Conservation (phyloP, 2,113 vertebrate species). For the Dermatemys mawii region DNA sequence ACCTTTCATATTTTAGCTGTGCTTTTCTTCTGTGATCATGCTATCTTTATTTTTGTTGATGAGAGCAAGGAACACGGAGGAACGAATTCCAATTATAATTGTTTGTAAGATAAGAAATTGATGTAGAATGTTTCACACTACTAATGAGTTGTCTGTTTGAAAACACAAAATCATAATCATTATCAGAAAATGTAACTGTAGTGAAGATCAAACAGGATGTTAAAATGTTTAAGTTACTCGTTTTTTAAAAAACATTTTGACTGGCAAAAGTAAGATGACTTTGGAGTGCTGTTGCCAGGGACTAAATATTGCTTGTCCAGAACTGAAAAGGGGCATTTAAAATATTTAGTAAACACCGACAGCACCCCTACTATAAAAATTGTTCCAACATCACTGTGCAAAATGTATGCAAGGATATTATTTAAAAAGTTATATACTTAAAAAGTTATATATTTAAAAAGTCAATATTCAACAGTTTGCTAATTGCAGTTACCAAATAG, state of each 20-base stretch:
- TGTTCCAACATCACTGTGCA: no score
- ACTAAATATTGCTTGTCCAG: neutral
- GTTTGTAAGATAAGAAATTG: conserved; percentile 24
- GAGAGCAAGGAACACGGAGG: neutral
- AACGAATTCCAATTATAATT: conserved; percentile 36
- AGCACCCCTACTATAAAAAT: no score
- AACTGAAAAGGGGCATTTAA: neutral
- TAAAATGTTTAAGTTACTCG: neutral
- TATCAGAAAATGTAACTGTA: conserved; percentile 39
- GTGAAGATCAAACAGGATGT: neutral
- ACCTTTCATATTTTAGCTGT: neutral
- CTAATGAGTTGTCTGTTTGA: conserved; percentile 43
- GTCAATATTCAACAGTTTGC: no score
- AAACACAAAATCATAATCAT: conserved; percentile 15
- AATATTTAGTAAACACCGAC: no score
- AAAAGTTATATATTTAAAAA: no score
- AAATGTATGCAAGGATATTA: neutral
- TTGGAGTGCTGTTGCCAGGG: neutral
- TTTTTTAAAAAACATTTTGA: conserved; percentile 7
- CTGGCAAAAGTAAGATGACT: neutral
- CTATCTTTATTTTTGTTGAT: conserved; percentile 15
- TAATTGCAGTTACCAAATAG: no score
- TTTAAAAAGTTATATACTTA: no score
- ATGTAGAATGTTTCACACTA: conserved; percentile 44
- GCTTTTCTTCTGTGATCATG: neutral